Base-by-base conservation (phyloP, 2,113 vertebrate genomes). In the Crotalus tigris region DNA sequence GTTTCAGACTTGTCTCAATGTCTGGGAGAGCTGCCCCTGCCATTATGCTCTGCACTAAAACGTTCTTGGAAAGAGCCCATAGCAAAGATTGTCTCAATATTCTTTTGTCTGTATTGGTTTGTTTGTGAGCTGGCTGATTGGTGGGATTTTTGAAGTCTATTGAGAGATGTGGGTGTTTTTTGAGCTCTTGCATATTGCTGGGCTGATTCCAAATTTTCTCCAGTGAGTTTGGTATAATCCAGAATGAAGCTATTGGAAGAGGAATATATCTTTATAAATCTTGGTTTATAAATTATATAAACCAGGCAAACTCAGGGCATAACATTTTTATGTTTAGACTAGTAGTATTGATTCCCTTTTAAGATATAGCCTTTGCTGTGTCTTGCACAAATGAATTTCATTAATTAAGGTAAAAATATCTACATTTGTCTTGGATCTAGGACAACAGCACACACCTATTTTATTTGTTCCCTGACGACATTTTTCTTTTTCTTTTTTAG, bases 31-130 rank as follows among this genome's bases (percentile, higher is more conserved):
- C 6, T 26, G 93, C 93, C 92, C 49, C n/a, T 92, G 93, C 91
- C n/a, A 75, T 92, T 95, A 58, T 3, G 26, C 94, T 55, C 54
- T 87, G 88, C 89, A 23, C 91, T 95, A 94, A 94, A 96, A 95
- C 94, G 93, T 95, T 95, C 93, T 93, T 92, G 95, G 96, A 93
- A 96, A 96, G 93, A 88, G 69, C 88, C 90, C 88, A 96, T 95
- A 95, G 96, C 91, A 0, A 61, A 95, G 90, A 0, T 93, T 93
- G 94, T 94, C 89, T 97, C 96, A 96, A 93, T 96, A 95, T 92
- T 91, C 93, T 95, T 92, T 96, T 97, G 96, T 96, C 17, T 94
- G 92, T 59, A 55, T 51, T 59, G 59, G n/a, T 53, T 75, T 92
- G 12, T 87, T 87, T 69, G 24, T 91, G 88, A n/a, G 21, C 53